Conservation (phyloP, 2,888 invertebrate genomes). For the Mechanitis messenoides region DNA sequence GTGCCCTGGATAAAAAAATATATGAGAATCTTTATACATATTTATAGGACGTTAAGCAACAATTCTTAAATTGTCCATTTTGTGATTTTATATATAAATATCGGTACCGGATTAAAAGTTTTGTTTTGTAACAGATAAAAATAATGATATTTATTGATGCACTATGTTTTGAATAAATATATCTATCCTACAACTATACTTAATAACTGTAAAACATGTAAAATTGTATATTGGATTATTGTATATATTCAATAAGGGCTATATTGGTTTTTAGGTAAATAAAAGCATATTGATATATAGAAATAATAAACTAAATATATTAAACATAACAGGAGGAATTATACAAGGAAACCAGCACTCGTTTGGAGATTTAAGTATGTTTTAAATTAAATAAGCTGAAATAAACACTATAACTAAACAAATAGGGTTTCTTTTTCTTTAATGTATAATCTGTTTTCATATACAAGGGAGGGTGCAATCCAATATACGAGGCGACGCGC, state of each 20-base stretch:
- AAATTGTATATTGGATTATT: no score
- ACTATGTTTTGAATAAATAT: no score
- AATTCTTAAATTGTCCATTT: neutral
- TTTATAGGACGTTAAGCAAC: neutral
- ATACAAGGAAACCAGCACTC: slow-evolving; percentile 20
- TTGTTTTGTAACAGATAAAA: no score
- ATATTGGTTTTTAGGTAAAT: neutral
- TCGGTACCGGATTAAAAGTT: no score
- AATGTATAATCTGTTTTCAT: neutral
- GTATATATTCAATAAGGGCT: no score
- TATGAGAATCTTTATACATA: slow-evolving; percentile 5
- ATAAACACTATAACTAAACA: neutral
- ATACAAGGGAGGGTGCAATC: slow-evolving; percentile 29
- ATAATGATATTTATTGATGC: no score
- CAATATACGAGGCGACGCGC: slow-evolving; percentile 35
- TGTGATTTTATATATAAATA: no score
- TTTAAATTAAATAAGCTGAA: neutral
- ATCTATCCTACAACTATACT: no score
- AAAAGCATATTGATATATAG: neutral
- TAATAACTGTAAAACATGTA: no score
- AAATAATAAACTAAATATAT: neutral
- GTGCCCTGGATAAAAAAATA: slow-evolving; percentile 7
- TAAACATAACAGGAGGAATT: slow-evolving; percentile 21
- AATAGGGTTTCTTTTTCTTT: slow-evolving; percentile 8
- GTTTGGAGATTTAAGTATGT: slow-evolving; percentile 16